A percentile compares a stretch with the other conserved stretches of the same genome.
These are phyloP conservation scores for Myotis yumanensis DNA, from an alignment of 2,113 vertebrate species.

Conservation along the genomic window DNA sequence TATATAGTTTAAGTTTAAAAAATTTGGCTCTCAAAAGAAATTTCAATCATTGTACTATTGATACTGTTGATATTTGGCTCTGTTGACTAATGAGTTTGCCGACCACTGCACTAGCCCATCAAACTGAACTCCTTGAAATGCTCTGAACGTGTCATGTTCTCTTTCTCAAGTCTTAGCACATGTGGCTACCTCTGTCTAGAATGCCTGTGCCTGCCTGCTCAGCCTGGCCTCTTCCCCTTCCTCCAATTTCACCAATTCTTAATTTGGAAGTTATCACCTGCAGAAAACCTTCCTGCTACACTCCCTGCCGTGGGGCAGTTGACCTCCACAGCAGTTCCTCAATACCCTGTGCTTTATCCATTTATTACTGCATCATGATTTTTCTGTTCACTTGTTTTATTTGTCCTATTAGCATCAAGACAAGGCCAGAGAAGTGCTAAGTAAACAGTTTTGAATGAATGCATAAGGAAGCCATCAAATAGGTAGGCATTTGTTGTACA, in stretches of 20 bases:
- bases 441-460: not conserved
- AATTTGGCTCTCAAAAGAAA: too few species aligned
- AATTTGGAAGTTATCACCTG: not conserved
- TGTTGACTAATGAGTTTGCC: too few species aligned
- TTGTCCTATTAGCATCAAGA: not conserved
- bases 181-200: not conserved
- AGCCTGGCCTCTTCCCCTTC: not conserved
- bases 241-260: not conserved
- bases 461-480: not conserved
- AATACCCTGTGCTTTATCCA: not conserved
- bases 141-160: rapidly evolving
- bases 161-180: not conserved
- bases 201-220: not conserved
- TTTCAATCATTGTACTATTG: too few species aligned
- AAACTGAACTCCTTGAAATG: not conserved
- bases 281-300: not conserved
- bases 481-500: not conserved
- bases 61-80: too few species aligned
- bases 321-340: not conserved
- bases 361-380: not conserved
- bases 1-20: too few species aligned
- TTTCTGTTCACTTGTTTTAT: not conserved
- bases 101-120: not conserved
- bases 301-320: rapidly evolving
- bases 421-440: not conserved